These are phyloP conservation scores for Choloepus hoffmanni DNA, from an alignment of 2,113 vertebrate species.

Conservation along the genomic window DNA sequence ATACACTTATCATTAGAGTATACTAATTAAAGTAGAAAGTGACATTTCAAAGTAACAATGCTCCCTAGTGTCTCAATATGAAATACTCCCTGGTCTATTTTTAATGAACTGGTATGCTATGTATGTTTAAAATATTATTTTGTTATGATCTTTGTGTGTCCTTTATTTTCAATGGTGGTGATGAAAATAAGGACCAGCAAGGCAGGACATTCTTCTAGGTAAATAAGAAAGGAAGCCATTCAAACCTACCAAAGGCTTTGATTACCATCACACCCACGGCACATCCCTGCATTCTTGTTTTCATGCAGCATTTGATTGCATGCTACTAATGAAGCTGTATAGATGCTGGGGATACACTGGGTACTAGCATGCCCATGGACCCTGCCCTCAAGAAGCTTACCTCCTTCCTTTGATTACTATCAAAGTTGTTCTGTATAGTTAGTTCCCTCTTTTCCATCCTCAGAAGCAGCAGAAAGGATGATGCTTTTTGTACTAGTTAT, in stretches of 20 bases:
- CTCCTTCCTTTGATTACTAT: background rate
- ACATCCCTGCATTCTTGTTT: background rate
- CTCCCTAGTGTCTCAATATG: constrained; percentile 79
- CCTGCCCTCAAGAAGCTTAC: constrained; percentile 29
- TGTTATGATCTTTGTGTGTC: constrained; percentile 64
- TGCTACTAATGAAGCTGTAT: background rate
- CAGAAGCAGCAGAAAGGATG: background rate
- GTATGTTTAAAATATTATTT: constrained; percentile 66
- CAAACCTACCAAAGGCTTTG: background rate
- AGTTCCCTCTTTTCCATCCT: background rate
- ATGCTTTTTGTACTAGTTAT: background rate
- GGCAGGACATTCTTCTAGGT: background rate
- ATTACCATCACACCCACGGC: background rate
- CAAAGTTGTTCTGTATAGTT: background rate
- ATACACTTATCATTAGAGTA: constrained; percentile 82
- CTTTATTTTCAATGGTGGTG: constrained; percentile 52
- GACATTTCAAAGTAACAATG: constrained; percentile 83
- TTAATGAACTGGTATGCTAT: constrained; percentile 73
- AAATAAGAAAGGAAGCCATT: background rate
- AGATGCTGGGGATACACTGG: background rate
- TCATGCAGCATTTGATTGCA: background rate
- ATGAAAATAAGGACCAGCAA: background rate
- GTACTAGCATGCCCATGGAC: background rate
- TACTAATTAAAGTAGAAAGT: constrained; percentile 84
- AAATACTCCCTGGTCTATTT: constrained; percentile 78